Evolutionary conservation across 2,797 vertebrate species (phyloP), one percentile per base, ranked within the genome.

Genomic region (Acipenser transmontanus): DNA sequence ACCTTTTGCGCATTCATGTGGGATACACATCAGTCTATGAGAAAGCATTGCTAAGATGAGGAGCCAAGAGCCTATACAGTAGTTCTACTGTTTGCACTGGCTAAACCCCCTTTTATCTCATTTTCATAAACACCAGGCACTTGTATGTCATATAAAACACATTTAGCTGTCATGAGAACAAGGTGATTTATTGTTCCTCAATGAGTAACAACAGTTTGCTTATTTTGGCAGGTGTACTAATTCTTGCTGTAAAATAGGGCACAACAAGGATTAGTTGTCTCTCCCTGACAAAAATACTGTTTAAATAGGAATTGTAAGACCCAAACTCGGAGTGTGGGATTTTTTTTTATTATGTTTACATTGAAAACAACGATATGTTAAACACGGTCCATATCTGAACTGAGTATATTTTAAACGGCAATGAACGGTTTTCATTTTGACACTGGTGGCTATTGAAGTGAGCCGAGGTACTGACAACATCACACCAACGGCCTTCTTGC

Each of bases 211-310:
- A 78, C 73, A 77, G 78, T 78, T 68, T 72, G 85, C 82, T 88
- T 88, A 86, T 87, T 86, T 88, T 88, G 86, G 85, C 85, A 87
- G 85, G 84, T 86, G 83, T 72, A 73, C 69, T 76, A 70, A 79
- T 80, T 81, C 84, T 81, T 77, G 80, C 80, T 80, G 76, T 8
- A 61, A 8, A 61, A 8, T n/a, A 60, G 14, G 60, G 8, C 13
- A 20, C 60, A 61, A 1, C 47, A 1, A 17, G 17, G 17, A 17
- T 20, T 34, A 47, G 13, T 34, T 8, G 52, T n/a, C n/a, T 54
- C n/a, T 9, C 52, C 52, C 52, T 54, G 52, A 54, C 52, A 54
- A 54, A 54, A 54, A 54, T 54, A n/a, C 52, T 54, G 5, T 54
- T 54, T 54, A 9, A n/a, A 54, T 54, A 54, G n/a, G 52, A 9